Evolutionary conservation across 2,113 vertebrate genomes (phyloP), one percentile per base, ranked within the genome.

Genomic region (Chaenogobius annularis): DNA sequence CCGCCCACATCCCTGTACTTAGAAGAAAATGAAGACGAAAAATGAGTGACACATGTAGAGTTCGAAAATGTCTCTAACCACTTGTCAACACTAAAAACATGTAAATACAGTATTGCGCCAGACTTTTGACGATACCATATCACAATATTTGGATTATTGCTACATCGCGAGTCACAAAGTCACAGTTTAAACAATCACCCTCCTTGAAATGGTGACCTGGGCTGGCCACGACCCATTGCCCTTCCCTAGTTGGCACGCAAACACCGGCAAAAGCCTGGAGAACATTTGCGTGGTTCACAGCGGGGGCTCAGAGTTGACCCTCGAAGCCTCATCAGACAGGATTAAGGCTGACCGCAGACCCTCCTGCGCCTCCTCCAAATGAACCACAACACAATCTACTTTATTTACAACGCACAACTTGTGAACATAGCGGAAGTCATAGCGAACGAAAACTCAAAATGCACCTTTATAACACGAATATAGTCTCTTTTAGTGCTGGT

Each of bases 321-420:
- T 74, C 61, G 66, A n/a, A 76, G 85, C 77, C 85, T 91, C 78
- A 88, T 87, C 88, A 91, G 90, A 90, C 87, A 85, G 88, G 90
- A 92, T 92, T 91, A 91, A 80, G 73, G 83, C 77, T 59, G 54
- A 79, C 81, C 72, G 77, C 83, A 85, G 85, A 87, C 90, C 88
- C 85, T 46, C 44, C n/a, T n/a, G 10, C 9, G 12, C 10, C 44
- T 11, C 44, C 50, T n/a, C 50, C 50, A 7, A 10, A 20, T 10
- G 8, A 3, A 54, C 19, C 48, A 19, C 17, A 1, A 17, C 6
- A 10, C 17, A 10, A 20, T 54, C 50, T 2, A 10, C 17, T 54
- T 46, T 20, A 2, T 54, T n/a, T 54, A 10, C 10, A 54, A 54
- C 47, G 9, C 50, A 3, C 50, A 9, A 10, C n/a, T 54, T 10